Evolutionary conservation across 1,140 invertebrate species (phyloP).

Genomic region (Pentalonia nigronervosa): DNA sequence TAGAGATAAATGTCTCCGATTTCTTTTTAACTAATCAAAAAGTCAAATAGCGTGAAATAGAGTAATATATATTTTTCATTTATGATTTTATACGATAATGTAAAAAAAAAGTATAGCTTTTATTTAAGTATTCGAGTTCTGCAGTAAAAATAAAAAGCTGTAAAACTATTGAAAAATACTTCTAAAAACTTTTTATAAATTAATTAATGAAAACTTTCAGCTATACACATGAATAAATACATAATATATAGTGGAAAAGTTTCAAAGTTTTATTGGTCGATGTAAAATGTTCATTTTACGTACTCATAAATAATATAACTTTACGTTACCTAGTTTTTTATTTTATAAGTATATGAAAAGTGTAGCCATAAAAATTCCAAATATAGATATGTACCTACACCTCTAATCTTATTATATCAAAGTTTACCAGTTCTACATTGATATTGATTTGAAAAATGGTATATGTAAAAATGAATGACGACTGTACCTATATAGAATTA

Average conservation of each 20-base stretch:
- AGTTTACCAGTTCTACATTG: not conserved
- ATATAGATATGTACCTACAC: not conserved
- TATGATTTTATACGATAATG: not conserved
- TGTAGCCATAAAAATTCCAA: not conserved
- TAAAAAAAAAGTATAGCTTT: conserved; percentile 20
- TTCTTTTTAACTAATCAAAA: not conserved
- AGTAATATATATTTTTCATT: not conserved
- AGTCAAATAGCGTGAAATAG: not conserved
- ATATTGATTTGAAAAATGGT: not conserved
- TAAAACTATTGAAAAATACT: not conserved
- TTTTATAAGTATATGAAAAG: not conserved
- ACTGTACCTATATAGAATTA: not conserved
- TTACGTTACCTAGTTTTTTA: not conserved
- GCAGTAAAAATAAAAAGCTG: conserved; percentile 7
- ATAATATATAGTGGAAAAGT: not conserved
- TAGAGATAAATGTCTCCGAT: not conserved
- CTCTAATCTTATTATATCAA: not conserved
- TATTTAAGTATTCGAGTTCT: not conserved
- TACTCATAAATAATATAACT: not conserved
- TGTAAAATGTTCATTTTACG: not conserved
- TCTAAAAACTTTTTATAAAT: conserved; percentile 6
- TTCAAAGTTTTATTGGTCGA: not conserved
- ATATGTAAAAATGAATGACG: not conserved
- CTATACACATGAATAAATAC: not conserved
- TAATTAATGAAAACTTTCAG: not conserved